Evolutionary conservation across 1,140 invertebrate species (phyloP).

Genomic region (Telenomus remus): DNA sequence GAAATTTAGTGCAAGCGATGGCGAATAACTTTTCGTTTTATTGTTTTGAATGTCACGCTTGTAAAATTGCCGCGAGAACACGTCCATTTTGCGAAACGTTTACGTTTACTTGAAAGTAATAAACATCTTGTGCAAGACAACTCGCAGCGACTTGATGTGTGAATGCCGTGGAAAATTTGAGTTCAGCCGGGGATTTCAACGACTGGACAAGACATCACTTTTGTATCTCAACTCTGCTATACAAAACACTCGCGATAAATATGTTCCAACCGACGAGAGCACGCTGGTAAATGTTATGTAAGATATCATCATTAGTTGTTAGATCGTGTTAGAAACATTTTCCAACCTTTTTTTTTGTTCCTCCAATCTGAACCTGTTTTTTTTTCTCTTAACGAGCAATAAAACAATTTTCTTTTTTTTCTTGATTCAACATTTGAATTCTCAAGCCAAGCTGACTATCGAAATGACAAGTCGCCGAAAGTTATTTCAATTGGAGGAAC

Average conservation of each 20-base stretch:
- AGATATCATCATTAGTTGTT: no score
- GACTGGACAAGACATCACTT: conserved; percentile 40
- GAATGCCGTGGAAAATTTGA: conserved; percentile 43
- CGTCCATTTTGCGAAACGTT: conserved; percentile 31
- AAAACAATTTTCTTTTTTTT: background rate
- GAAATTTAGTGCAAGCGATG: no score
- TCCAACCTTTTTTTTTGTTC: background rate
- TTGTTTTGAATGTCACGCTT: background rate
- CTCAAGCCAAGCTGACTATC: no score
- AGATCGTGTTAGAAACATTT: background rate
- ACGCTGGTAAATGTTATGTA: no score
- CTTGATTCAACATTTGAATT: background rate
- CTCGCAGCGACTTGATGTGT: conserved; percentile 16
- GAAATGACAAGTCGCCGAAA: no score
- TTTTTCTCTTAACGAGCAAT: background rate
- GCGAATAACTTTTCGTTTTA: background rate
- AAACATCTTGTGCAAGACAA: conserved; percentile 33
- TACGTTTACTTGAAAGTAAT: conserved; percentile 23
- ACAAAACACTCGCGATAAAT: conserved; percentile 12
- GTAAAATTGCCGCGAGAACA: conserved; percentile 21
- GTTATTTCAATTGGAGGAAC: no score
- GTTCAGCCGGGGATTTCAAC: conserved; percentile 36
- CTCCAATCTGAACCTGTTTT: background rate
- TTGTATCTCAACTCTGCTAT: conserved; percentile 3
- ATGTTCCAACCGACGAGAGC: background rate